A percentile compares a stretch with the other conserved stretches of the same genome.
Evolutionary conservation across 2,113 vertebrate species (phyloP).

Genomic region (Hystrix brachyura): DNA sequence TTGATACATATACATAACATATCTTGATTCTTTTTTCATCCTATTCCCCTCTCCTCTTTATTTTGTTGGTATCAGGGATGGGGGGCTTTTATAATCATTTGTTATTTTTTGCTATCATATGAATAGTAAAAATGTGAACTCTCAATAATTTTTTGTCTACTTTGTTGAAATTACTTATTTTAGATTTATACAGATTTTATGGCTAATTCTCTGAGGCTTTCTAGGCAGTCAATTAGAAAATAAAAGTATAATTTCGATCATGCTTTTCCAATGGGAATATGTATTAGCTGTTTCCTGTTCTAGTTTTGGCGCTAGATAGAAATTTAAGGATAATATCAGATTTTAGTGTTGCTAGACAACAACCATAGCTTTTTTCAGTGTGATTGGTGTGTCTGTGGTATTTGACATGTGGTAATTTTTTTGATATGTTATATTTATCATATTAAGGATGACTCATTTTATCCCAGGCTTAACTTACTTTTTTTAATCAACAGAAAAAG

Average conservation of each 20-base stretch:
- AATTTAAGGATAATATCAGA: not conserved
- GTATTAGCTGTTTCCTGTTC: not conserved
- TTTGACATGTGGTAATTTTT: not conserved
- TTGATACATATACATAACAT: not conserved
- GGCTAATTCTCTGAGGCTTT: not conserved
- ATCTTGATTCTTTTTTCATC: not conserved
- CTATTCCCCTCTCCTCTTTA: not conserved
- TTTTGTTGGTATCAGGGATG: not conserved
- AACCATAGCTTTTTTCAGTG: not conserved
- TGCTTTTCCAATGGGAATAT: not conserved
- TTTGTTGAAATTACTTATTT: not conserved
- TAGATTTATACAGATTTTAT: not conserved
- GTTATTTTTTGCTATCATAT: not conserved
- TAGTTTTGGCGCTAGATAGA: not conserved
- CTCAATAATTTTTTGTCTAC: not conserved
- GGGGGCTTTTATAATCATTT: not conserved
- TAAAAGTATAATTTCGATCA: not conserved
- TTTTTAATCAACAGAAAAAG: conserved; percentile 25
- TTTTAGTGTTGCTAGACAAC: not conserved
- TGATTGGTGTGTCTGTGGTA: not conserved
- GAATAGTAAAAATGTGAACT: not conserved
- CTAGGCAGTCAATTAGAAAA: not conserved
- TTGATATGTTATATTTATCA: not conserved
- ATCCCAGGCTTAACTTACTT: conserved; percentile 1
- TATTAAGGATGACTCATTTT: not conserved